Conservation (phyloP, 2,113 vertebrate genomes). For the Pygoscelis adeliae region DNA sequence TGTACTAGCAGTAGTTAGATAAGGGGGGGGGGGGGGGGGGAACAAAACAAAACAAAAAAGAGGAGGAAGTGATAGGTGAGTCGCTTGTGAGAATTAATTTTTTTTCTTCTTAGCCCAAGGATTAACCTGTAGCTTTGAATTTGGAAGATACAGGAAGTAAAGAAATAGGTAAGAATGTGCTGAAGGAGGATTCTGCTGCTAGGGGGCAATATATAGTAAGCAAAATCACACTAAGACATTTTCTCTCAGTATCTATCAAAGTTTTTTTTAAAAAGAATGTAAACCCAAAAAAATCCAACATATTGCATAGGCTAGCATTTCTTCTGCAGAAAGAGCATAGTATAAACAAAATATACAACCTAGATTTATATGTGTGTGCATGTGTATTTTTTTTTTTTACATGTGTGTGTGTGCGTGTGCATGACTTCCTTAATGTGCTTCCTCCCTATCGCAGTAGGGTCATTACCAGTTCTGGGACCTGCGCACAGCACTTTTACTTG, state of each 20-base stretch:
- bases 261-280: not conserved
- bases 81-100: fast-evolving
- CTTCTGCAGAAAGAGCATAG: not conserved
- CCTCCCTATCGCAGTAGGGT: not conserved
- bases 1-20: too few species aligned
- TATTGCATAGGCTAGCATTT: not conserved
- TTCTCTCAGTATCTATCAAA: not conserved
- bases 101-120: too few species aligned
- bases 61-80: not conserved
- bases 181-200: conserved; percentile 32
- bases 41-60: not conserved
- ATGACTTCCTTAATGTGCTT: not conserved
- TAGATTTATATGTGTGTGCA: fast-evolving
- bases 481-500: not conserved
- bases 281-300: not conserved
- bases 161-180: not conserved
- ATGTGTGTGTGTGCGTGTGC: fast-evolving
- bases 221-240: not conserved
- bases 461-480: not conserved
- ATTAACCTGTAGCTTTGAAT: not conserved
- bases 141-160: not conserved
- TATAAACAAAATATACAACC: not conserved
- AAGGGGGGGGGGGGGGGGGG: too few species aligned
- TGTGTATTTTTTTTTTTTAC: not conserved
- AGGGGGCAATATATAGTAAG: conserved; percentile 52